Conservation (phyloP, 2,113 vertebrate species). For the Nettapus auritus region DNA sequence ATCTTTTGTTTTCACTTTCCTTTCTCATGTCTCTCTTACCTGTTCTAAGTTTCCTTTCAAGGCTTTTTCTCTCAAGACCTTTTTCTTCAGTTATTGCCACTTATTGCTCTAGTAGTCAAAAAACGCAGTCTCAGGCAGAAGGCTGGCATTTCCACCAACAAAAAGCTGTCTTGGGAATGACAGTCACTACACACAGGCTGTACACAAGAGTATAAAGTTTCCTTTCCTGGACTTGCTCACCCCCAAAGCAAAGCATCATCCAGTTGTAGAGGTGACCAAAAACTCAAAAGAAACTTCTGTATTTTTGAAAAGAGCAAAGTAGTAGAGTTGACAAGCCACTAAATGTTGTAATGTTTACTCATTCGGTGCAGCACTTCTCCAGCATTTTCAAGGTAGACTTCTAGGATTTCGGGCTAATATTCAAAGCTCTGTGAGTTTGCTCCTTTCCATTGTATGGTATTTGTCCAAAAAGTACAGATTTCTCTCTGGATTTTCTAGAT, state of each 20-base stretch:
- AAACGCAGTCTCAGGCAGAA: not conserved
- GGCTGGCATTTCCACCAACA: not conserved
- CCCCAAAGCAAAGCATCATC: not conserved
- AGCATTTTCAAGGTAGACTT: not conserved
- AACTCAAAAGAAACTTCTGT: not conserved
- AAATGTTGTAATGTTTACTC: not conserved
- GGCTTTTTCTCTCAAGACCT: not conserved
- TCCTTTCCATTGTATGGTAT: not conserved
- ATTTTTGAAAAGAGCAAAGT: not conserved
- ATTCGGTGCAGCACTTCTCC: not conserved
- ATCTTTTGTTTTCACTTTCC: not conserved
- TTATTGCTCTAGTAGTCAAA: not conserved
- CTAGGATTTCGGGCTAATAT: not conserved
- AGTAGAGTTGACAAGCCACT: not conserved
- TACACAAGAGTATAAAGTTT: not conserved
- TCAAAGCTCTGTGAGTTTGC: not conserved
- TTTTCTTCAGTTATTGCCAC: not conserved
- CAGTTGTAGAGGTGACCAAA: not conserved
- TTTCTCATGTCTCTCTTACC: not conserved
- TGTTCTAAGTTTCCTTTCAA: not conserved
- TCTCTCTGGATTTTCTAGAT: not conserved
- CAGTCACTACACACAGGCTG: not conserved
- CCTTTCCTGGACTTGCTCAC: not conserved
- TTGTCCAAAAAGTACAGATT: not conserved
- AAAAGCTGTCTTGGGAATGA: not conserved